Base-by-base conservation (phyloP, 2,113 vertebrate species). In the Nipponia nippon region DNA sequence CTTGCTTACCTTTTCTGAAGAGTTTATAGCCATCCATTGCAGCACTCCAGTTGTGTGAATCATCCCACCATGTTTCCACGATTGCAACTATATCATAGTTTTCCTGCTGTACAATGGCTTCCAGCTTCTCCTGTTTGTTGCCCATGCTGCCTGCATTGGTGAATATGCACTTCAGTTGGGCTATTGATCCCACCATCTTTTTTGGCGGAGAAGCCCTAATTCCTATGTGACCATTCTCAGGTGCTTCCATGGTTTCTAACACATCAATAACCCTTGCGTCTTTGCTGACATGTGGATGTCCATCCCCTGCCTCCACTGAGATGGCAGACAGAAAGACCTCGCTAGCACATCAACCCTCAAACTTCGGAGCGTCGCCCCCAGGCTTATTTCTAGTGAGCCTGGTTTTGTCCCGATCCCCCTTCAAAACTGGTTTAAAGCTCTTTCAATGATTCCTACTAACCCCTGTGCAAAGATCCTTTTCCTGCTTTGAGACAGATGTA, bases 291-390 rank as follows among this genome's bases (percentile, higher is more conserved):
- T 1, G 1, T 36, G 47, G 22, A 47, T 40, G 7, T 40, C 40
- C 49, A 38, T 26, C 16, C 16, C 22, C 12, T 66, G 1, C 3
- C 18, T 47, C 34, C n/a, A 76, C 14, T 76, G 22, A 66, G 13
- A 23, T 17, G 13, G 11, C 29, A 59, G 10, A 49, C 22, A 2
- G 0, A 59, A 49, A n/a, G 13, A 49, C n/a, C 17, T 70, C 3
- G 1, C 11, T 34, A 59, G 22, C 27, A 47, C 5, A 15, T 7
- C 3, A 3, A 18, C 20, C 20, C 15, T 44, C 47, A 36, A n/a
- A 23, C 16, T 30, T 10, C 16, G 23, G 2, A 0, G 5, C 52
- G 11, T 15, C 3, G 12, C 7, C 11, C 18, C 25, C n/a, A 9
- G 8, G 19, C 11, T 59, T 78, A 44, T 22, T 32, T 88, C 19